Percentiles rank a stretch among this genome's conserved stretches.
Conservation (phyloP, 1,140 invertebrate genomes). For the Drosophila asahinai region DNA sequence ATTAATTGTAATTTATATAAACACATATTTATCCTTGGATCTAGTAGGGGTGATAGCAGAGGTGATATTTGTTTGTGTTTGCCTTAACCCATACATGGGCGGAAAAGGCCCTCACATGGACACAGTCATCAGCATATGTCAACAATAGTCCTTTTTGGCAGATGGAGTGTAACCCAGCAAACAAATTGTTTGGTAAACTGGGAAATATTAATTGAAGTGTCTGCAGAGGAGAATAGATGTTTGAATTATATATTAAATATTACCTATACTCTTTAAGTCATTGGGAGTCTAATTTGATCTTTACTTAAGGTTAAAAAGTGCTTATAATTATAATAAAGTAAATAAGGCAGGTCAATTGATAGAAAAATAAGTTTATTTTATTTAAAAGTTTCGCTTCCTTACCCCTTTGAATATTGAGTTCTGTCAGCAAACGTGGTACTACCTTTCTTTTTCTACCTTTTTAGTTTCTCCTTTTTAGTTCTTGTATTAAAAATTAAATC, state of each 20-base stretch:
- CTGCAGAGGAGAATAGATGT: not conserved
- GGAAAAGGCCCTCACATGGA: conserved; percentile 16
- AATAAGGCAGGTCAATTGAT: too few species aligned
- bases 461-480: too few species aligned
- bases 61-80: conserved; percentile 3
- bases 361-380: too few species aligned
- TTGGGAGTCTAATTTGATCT: not conserved
- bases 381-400: too few species aligned
- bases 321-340: too few species aligned
- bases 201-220: conserved; percentile 14
- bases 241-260: not conserved
- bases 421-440: too few species aligned
- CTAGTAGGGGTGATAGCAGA: not conserved
- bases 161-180: conserved; percentile 11
- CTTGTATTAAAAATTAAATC: not conserved
- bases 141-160: conserved; percentile 36
- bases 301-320: not conserved
- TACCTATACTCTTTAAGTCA: not conserved
- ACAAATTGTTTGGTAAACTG: conserved; percentile 24
- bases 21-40: conserved; percentile 20
- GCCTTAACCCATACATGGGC: conserved; percentile 7
- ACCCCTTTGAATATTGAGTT: too few species aligned
- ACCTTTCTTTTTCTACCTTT: too few species aligned
- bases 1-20: conserved; percentile 78
- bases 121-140: conserved; percentile 57